Evolutionary conservation across 30 jellyfish, hydroid and myxozoan genomes (phyloP), one percentile per base, ranked within the genome.

Genomic region (Pelagia noctiluca): DNA sequence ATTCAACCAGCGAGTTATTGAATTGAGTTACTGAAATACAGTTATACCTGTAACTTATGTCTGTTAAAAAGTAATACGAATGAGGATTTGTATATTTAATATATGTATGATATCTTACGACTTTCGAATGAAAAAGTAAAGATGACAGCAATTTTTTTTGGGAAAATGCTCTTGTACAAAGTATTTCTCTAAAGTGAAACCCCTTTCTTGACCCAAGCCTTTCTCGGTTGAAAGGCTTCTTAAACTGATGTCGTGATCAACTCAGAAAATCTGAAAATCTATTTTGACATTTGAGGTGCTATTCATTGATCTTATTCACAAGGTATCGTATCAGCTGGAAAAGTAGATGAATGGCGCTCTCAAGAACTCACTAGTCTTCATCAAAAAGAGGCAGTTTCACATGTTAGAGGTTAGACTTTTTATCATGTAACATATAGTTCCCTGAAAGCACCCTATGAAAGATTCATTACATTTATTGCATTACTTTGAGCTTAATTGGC

Each of bases 261-360:
- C 21, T 19, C 21, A 32, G 25, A 53, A 19, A 53, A 19, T 53
- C 32, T 19, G 25, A 19, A 53, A 53, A 29, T 29, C 21, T 29
- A 29, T 53, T 53, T 33, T 33, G 25, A 32, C 7, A 53, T 53
- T 53, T 53, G 69, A 53, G 21, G 69, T 33, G 21, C 25, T 53
- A 53, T 19, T 19, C 69, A 53, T 19, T 53, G n/a, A n/a, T n/a
- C n/a, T 53, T 53, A 53, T 53, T 53, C 25, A 32, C 25, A 29
- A 53, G 69, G 69, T 53, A 53, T 53, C 25, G 69, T 53, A 53
- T 53, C 69, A 32, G 69, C 69, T 53, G 69, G 25, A 53, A 53
- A 32, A 32, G 69, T 53, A 53, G 69, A 53, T 19, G 69, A 53
- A 32, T 53, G 69, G 69, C 69, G 69, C 25, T 53, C 32, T 33